Evolutionary conservation across 2,797 vertebrate genomes (phyloP).

Genomic region (Serranus cabrilla): DNA sequence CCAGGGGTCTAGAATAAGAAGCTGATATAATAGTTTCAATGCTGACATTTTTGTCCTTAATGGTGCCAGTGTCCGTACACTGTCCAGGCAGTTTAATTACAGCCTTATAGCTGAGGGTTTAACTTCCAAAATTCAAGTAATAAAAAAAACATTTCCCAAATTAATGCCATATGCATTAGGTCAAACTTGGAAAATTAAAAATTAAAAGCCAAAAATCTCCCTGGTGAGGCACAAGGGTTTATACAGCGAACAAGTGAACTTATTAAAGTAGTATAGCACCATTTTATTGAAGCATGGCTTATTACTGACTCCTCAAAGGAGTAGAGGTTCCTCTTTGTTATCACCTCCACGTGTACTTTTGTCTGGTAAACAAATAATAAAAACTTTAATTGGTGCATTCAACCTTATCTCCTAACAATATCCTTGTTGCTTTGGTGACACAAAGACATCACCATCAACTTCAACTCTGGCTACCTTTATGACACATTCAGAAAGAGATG

Average conservation of each 20-base stretch:
- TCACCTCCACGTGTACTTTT: neutral
- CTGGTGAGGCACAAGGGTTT: neutral
- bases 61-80: too few species aligned
- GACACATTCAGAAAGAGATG: neutral
- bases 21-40: too few species aligned
- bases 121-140: too few species aligned
- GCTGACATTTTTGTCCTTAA: too few species aligned
- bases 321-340: neutral
- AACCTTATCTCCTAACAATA: neutral
- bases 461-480: neutral
- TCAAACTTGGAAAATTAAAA: too few species aligned
- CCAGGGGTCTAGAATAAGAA: too few species aligned
- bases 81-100: too few species aligned
- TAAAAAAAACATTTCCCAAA: too few species aligned
- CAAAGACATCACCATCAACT: neutral
- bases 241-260: conserved; percentile 12
- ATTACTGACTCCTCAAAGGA: neutral
- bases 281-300: neutral
- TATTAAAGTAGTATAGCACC: conserved; percentile 26
- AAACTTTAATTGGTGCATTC: neutral
- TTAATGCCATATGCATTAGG: too few species aligned
- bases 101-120: too few species aligned
- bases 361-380: neutral
- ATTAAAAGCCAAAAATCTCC: too few species aligned
- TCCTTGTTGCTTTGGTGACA: conserved; percentile 2